Evolutionary conservation across 1,140 invertebrate genomes (phyloP), one percentile per base, ranked within the genome.

Genomic region (Harpegnathos saltator): DNA sequence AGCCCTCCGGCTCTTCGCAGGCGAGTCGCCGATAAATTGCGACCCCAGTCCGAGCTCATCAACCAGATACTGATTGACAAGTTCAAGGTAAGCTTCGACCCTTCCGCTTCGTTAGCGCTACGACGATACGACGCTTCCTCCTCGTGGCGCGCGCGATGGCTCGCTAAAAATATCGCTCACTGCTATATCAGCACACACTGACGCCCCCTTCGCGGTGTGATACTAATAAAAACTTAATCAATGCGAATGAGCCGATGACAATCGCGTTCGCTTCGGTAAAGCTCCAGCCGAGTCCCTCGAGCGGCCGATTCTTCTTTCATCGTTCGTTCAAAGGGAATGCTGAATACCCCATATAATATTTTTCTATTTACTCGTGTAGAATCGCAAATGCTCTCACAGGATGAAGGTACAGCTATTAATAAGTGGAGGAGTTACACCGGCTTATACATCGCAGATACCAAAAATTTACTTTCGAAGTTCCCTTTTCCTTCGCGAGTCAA

Each of bases 21-120:
- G 81, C 91, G 92, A 90, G 91, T 93, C 72, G 87, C 91, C 87
- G 92, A 93, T 89, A 94, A 94, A 92, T 94, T 94, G 84, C 92
- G 95, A 91, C 95, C 95, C 83, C 94, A 95, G 90, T 96, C 95
- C 80, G 95, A 96, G 90, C 94, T 96, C 88, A 94, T 95, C 89
- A 95, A 95, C 91, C 95, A 95, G 91, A 94, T 95, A 92, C 94
- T 96, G 89, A 95, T 96, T 91, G 94, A 96, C 91, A 96, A 95
- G 91, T 95, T 96, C 85, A 96, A 96, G 95, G 95, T 96, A 93
- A 93, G 92, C 63, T 62, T 44, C 48, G 48, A 59, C 71, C 59
- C 73, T 85, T 69, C 52, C 19, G 58, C 58, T 3, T 59, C n/a
- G 29, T 48, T 17, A 15, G n/a, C 4, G 14, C 14, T 68, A 19